Evolutionary conservation across 64 coral and sea anemone species (phyloP).

Genomic region (Montipora cactus): DNA sequence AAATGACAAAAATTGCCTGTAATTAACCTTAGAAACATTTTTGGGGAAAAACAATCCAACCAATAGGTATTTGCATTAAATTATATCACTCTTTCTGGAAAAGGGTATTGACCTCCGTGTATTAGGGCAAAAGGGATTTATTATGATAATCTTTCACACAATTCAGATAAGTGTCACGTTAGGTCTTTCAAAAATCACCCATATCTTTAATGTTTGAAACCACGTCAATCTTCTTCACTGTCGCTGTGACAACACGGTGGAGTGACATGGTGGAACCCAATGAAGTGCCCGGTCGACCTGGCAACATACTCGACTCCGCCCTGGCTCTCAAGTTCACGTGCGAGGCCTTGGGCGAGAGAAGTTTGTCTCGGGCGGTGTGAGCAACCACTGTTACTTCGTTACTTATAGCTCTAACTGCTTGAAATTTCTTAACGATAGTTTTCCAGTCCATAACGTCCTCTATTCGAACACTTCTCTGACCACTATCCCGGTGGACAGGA

Average conservation of each 20-base stretch:
- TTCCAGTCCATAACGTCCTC: conserved; percentile 77
- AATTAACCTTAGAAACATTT: no score
- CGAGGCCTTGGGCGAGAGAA: background rate
- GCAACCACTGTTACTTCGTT: background rate
- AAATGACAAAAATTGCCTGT: no score
- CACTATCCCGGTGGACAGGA: conserved; percentile 17
- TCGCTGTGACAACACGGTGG: conserved; percentile 65
- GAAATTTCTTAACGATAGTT: conserved; percentile 56
- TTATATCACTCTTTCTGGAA: no score
- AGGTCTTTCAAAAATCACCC: background rate
- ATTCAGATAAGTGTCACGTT: no score
- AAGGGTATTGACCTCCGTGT: no score
- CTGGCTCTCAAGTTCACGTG: conserved; percentile 20
- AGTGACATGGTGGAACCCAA: conserved; percentile 71
- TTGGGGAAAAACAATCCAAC: no score
- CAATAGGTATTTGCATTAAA: no score
- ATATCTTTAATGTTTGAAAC: conserved; percentile 67
- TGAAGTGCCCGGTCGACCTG: conserved; percentile 31
- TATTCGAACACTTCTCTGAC: conserved; percentile 21
- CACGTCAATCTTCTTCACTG: conserved; percentile 63
- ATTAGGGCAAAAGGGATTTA: no score
- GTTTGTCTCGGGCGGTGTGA: conserved; percentile 3
- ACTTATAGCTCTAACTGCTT: background rate
- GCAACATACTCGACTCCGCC: conserved; percentile 23
- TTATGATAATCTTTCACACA: no score